Percentiles rank a stretch among this genome's conserved stretches.
Evolutionary conservation across 2,113 vertebrate species (phyloP).

Genomic region (Elachura formosa): DNA sequence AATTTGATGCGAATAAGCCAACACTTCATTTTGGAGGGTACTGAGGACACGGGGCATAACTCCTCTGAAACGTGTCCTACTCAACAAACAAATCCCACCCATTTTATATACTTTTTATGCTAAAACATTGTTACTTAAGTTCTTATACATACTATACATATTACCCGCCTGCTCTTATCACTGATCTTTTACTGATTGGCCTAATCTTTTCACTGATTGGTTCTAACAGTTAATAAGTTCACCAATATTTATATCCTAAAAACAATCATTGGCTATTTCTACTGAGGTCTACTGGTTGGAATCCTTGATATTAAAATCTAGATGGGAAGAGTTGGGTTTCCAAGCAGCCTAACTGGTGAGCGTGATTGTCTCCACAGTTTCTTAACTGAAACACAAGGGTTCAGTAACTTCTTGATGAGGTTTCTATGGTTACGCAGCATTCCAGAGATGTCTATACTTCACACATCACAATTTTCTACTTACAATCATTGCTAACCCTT

Average conservation of each 20-base stretch:
- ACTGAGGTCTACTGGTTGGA: neutral
- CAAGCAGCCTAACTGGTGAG: neutral
- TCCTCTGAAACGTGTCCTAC: neutral
- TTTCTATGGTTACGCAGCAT: neutral
- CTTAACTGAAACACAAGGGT: neutral
- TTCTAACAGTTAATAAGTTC: neutral
- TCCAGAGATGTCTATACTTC: neutral
- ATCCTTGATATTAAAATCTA: neutral
- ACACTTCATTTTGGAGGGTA: neutral
- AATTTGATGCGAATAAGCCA: neutral
- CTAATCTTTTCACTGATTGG: neutral
- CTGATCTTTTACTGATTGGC: too few relatives aligned
- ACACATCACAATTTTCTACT: neutral
- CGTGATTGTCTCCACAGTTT: rapidly evolving
- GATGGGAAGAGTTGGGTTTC: neutral
- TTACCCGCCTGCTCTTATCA: rapidly evolving
- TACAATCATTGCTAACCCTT: neutral
- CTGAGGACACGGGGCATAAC: rapidly evolving
- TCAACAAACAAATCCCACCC: neutral
- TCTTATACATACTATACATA: neutral
- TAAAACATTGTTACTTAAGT: neutral
- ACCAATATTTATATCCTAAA: neutral
- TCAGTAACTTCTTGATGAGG: neutral
- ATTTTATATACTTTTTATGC: neutral
- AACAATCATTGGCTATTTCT: neutral